phyloP scores from a whole-genome alignment of 37 sponge, comb jelly and placozoan genomes.

The Agelas oroides region DNA sequence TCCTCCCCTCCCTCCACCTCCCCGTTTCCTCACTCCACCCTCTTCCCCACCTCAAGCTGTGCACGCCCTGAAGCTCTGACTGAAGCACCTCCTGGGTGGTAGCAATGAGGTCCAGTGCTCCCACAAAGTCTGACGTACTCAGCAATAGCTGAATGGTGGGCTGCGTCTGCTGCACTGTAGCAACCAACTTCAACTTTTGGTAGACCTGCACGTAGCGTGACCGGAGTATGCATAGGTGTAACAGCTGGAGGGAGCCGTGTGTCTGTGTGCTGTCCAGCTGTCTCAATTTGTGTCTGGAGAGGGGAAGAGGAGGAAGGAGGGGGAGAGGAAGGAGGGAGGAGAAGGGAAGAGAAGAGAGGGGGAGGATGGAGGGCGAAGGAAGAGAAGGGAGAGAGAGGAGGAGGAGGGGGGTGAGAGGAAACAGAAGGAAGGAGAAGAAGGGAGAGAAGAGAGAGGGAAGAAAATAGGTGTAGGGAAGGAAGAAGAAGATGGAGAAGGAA shows the following conservation, averaged over 20 bases:
- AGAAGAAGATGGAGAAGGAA: no score
- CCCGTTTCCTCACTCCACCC: no score
- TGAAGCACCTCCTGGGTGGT: constrained; percentile 94
- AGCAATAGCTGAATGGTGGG: constrained; percentile 97
- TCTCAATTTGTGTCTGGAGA: constrained; percentile 51
- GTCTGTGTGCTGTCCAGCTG: constrained; percentile 30
- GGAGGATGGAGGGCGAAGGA: background rate
- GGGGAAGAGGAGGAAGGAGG: background rate
- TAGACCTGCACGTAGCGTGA: constrained; percentile 15
- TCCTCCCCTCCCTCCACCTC: constrained; percentile 16
- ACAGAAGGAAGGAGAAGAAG: no score
- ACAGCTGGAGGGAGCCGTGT: constrained; percentile 40
- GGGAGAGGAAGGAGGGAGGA: no score
- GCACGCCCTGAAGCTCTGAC: constrained; percentile 88
- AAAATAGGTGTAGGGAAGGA: no score
- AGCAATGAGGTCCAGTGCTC: constrained; percentile 93
- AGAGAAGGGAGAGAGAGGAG: background rate
- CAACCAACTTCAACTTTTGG: constrained; percentile 80
- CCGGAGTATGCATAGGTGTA: constrained; percentile 17
- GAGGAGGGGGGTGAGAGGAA: background rate
- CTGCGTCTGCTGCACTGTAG: constrained; percentile 93
- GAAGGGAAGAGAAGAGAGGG: no score
- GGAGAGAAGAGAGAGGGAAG: no score
- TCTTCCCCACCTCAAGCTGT: constrained; percentile 76
- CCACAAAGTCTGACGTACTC: constrained; percentile 91